Evolutionary conservation across 1,140 invertebrate genomes (phyloP), one percentile per base, ranked within the genome.

Genomic region (Euschistus heros): DNA sequence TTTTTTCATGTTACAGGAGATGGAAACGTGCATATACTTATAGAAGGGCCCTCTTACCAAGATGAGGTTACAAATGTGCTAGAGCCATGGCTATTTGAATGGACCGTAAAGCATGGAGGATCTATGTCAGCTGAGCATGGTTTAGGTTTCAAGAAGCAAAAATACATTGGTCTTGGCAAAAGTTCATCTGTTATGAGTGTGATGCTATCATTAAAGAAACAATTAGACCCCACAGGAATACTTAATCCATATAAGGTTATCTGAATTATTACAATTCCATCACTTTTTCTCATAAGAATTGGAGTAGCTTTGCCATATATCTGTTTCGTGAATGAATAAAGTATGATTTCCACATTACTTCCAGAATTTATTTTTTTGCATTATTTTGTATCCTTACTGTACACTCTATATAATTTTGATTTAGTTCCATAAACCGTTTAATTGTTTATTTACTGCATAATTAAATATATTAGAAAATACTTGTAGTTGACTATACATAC

Each of bases 101-200:
- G 87, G 76, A 86, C 91, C 0, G 79, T 86, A 0, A 81, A 87
- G 68, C 70, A 87, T 26, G 83, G 81, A n/a, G 95, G 95, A 15
- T 97, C 93, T 70, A 84, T 99, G 7, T 96, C 92, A 74, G 94
- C 95, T 5, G 95, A 98, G 75, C 95, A 98, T 76, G 95, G 95
- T 0, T 84, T 98, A 18, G 96, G 94, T 2, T 89, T 94, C 69
- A 84, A 89, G 52, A 98, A 98, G 73, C 83, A 85, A 18, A 81
- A 93, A 65, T 95, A 86, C 75, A 82, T 98, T 15, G 83, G 86
- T 67, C 89, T 88, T 74, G 92, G 89, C 30, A 97, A 95, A 79
- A 82, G 84, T 55, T 60, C 78, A 17, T 79, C 83, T 30, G 85
- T 89, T 2, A 83, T 97, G 20, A 69, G 78, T 3, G 75, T 94